Evolutionary conservation across 2,797 vertebrate genomes (phyloP).

Genomic region (Esox lucius): DNA sequence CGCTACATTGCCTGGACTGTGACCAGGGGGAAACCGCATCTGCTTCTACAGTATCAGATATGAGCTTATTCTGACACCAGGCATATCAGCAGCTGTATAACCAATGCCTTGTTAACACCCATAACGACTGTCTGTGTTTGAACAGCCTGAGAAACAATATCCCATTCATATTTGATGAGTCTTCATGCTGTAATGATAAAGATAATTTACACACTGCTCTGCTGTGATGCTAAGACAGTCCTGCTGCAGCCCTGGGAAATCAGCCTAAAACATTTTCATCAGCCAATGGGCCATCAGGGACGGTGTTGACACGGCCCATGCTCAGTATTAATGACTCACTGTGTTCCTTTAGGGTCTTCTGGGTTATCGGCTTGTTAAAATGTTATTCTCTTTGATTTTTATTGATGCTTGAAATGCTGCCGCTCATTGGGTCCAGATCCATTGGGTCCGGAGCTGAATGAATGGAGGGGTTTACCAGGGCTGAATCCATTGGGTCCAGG

Average conservation of each 20-base stretch:
- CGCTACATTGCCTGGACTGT: background rate
- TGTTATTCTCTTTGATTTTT: background rate
- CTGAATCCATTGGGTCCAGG: too few relatives aligned
- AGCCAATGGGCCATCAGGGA: background rate
- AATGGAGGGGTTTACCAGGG: too few relatives aligned
- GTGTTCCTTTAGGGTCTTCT: background rate
- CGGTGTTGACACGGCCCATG: background rate
- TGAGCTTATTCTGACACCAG: background rate
- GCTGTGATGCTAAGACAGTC: constrained; percentile 21
- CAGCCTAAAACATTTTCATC: background rate
- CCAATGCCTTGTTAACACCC: constrained; percentile 44
- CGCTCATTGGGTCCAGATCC: background rate
- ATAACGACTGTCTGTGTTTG: constrained; percentile 48
- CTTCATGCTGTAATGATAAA: constrained; percentile 53
- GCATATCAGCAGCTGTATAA: constrained; percentile 30
- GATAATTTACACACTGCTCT: constrained; percentile 41
- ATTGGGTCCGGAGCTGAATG: too few relatives aligned
- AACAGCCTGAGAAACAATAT: constrained; percentile 49
- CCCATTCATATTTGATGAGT: constrained; percentile 55
- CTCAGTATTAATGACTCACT: background rate
- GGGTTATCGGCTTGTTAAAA: background rate
- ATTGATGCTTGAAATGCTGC: background rate
- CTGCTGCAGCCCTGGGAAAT: constrained; percentile 3
- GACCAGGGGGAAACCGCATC: background rate
- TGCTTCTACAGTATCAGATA: background rate